phyloP scores from a whole-genome alignment of 2,797 vertebrate species.

The Artibeus jamaicensis region DNA sequence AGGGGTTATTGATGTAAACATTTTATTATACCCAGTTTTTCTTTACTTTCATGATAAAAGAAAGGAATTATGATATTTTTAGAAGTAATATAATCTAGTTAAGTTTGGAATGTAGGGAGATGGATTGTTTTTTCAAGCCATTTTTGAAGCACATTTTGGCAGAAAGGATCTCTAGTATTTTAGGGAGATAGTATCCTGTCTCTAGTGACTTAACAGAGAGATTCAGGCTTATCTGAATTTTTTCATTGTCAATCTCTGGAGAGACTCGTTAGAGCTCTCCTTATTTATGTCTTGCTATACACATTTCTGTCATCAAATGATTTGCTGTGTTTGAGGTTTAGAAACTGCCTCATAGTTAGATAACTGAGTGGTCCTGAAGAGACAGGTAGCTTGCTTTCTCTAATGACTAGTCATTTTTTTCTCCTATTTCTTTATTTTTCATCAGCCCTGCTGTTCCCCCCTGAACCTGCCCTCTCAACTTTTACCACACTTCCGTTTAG shows the following conservation, averaged over 20 bases:
- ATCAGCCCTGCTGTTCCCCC: rapidly evolving
- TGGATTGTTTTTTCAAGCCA: neutral
- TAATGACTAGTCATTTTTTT: neutral
- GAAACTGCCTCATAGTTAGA: neutral
- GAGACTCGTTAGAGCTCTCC: neutral
- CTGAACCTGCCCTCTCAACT: neutral
- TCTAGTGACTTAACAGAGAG: neutral
- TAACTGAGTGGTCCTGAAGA: neutral
- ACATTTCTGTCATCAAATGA: neutral
- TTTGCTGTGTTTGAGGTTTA: neutral
- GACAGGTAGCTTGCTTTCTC: neutral
- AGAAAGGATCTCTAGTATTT: neutral
- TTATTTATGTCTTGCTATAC: neutral
- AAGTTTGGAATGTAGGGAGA: neutral
- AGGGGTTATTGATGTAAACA: neutral
- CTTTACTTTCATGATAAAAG: slow-evolving; percentile 12
- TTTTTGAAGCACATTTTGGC: neutral
- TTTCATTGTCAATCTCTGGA: neutral
- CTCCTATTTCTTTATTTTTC: neutral
- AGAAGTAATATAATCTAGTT: neutral
- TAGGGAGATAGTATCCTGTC: neutral
- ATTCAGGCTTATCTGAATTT: neutral
- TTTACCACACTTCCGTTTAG: neutral
- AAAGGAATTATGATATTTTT: slow-evolving; percentile 30
- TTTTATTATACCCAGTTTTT: neutral